phyloP scores from a whole-genome alignment of 2,113 vertebrate species.

The Pygoscelis adeliae region DNA sequence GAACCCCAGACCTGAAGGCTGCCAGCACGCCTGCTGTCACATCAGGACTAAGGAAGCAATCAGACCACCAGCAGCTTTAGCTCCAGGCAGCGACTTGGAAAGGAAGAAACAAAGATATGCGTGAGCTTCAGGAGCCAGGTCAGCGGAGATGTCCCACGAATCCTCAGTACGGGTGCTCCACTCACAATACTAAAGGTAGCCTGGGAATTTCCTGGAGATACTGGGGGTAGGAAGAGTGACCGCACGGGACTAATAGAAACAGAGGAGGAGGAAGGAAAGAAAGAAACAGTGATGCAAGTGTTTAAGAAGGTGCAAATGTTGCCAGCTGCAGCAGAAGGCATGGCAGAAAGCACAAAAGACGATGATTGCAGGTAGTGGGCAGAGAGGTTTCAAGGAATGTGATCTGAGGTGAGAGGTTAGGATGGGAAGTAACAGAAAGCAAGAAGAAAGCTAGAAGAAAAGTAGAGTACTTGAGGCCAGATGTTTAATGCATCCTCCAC shows the following conservation, averaged over 20 bases:
- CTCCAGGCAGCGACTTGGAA: background rate
- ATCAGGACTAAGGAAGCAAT: background rate
- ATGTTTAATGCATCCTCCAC: background rate
- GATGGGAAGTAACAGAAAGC: background rate
- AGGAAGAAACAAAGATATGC: background rate
- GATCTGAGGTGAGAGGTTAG: background rate
- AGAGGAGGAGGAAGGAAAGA: background rate
- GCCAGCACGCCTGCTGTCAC: background rate
- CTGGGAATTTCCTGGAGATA: background rate
- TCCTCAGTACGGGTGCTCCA: background rate
- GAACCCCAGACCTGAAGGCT: background rate
- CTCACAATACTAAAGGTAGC: background rate
- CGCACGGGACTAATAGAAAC: background rate
- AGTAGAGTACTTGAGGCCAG: background rate
- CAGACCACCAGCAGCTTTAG: background rate
- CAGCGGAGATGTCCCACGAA: rapidly evolving
- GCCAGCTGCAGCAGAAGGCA: background rate
- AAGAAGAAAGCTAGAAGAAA: background rate
- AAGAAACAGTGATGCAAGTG: background rate
- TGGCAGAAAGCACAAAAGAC: background rate
- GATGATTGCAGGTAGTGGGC: background rate
- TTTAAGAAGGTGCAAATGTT: background rate
- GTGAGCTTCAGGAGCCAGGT: background rate
- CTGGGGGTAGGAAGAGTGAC: background rate
- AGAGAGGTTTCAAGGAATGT: background rate